Conservation (phyloP, 2,797 vertebrate species). For the Lutra lutra region DNA sequence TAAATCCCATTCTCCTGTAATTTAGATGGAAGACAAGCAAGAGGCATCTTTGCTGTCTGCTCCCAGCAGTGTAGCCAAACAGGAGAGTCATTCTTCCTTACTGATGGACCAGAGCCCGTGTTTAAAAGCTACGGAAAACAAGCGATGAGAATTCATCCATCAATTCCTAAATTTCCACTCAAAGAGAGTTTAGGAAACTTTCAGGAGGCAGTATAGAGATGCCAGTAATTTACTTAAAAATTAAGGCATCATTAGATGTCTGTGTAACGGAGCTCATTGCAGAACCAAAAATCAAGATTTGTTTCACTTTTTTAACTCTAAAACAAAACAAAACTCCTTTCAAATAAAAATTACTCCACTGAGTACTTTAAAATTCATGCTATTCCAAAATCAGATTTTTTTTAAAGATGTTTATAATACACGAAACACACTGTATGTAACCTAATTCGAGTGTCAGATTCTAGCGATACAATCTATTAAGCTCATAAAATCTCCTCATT, state of each 20-base stretch:
- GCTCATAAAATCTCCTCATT: neutral
- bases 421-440: neutral
- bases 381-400: neutral
- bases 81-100: neutral
- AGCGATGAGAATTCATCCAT: neutral
- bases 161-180: neutral
- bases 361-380: neutral
- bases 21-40: conserved; percentile 67
- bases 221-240: neutral
- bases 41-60: conserved; percentile 54
- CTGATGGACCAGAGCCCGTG: neutral
- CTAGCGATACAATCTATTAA: neutral
- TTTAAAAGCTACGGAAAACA: neutral
- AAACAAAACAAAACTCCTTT: neutral
- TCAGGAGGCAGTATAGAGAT: neutral
- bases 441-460: neutral
- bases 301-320: neutral
- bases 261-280: neutral
- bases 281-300: neutral
- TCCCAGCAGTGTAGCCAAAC: neutral
- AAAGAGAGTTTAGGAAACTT: neutral
- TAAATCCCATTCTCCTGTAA: conserved; percentile 76
- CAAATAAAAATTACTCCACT: neutral
- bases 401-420: neutral
- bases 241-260: neutral